Evolutionary conservation across 2,113 vertebrate genomes (phyloP), one percentile per base, ranked within the genome.

Genomic region (Indri indri): DNA sequence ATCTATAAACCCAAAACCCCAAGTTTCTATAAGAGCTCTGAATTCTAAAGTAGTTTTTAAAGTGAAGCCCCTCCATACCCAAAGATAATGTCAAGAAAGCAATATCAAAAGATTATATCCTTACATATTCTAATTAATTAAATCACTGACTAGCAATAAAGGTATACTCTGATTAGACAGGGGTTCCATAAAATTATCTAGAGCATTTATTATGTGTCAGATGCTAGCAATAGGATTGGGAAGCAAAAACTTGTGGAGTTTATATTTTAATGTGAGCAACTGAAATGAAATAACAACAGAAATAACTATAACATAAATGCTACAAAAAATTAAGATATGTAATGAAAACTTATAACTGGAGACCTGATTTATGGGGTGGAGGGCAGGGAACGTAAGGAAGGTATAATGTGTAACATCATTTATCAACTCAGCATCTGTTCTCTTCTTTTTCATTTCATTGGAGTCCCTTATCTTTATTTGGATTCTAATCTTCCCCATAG

Each of bases 61-160:
- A 90, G 74, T 16, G 2, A 8, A 40, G 7, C 16, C 12, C 2
- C 14, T 79, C 11, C 81, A 11, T 25, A 18, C 37, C 4, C 9
- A 91, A 76, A 13, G 17, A 88, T 27, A 68, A 65, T 59, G 8
- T 57, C 80, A 87, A 27, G 20, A 79, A 70, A 32, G 18, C 6
- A 76, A 73, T 2, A 65, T 17, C 3, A 25, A 88, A 88, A 79
- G 3, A 30, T n/a, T 16, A 6, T 16, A 54, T 71, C 27, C 10
- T 30, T 47, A 63, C 42, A 27, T 57, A 45, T 34, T 23, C 17
- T 87, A 90, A 88, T 50, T 90, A 76, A 92, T 87, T 85, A 74
- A 32, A 88, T 76, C 57, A 6, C 22, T 85, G 22, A 40, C 6
- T 82, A 34, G 25, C 63, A 85, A 34, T 37, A 91, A 88, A 84